A percentile compares a stretch with the other conserved stretches of the same genome.
Conservation (phyloP, 2,888 invertebrate genomes). For the Drosophila hamatofila region DNA sequence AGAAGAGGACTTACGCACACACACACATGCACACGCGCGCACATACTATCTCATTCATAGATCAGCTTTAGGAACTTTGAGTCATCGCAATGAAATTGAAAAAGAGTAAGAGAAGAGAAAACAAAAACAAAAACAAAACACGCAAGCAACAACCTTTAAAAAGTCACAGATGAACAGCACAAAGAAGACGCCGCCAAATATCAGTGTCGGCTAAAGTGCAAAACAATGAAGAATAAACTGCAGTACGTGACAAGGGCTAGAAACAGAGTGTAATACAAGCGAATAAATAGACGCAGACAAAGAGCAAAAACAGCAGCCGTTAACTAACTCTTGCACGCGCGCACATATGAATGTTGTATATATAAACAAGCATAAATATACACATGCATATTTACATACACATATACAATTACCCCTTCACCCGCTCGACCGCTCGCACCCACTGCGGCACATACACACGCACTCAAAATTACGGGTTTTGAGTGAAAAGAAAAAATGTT, state of each 20-base stretch:
- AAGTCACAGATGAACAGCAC: conserved; percentile 10
- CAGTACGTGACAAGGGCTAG: conserved; percentile 43
- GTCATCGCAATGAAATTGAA: conserved; percentile 29
- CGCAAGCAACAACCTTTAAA: conserved; percentile 27
- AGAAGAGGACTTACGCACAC: neutral
- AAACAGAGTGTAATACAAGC: conserved; percentile 7
- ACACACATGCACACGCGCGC: conserved; percentile 1
- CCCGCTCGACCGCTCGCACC: conserved; percentile 23
- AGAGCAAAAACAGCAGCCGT: conserved; percentile 17
- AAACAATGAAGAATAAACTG: conserved; percentile 45
- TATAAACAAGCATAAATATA: neutral
- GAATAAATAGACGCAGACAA: conserved; percentile 2
- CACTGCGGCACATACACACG: conserved; percentile 11
- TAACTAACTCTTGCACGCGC: conserved; percentile 28
- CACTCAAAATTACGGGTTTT: conserved; percentile 25
- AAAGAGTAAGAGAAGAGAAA: neutral
- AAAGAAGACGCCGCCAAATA: conserved; percentile 15
- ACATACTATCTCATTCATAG: conserved; percentile 31
- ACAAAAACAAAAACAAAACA: conserved; percentile 8
- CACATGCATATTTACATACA: neutral
- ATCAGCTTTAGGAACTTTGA: conserved; percentile 37
- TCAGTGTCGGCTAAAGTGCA: conserved; percentile 15
- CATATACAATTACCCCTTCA: conserved; percentile 6
- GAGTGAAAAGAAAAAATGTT: conserved; percentile 21
- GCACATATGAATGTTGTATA: neutral